Base-by-base conservation (phyloP, 1,140 invertebrate species). In the Bombus consobrinus region DNA sequence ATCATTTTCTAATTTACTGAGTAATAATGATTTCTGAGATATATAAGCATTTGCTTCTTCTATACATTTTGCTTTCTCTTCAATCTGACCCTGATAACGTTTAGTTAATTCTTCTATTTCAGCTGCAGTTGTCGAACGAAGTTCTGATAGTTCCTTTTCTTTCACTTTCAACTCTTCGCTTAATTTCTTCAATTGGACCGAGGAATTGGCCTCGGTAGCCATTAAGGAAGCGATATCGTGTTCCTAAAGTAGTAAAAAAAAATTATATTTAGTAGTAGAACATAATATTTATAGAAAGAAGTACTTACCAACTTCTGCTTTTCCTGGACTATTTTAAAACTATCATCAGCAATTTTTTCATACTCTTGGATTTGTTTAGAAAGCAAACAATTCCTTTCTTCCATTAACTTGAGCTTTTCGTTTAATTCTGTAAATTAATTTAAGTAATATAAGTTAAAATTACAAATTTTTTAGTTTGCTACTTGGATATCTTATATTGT, bases 1-100 rank as follows among this genome's bases (percentile, higher is more conserved):
- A 87, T 95, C 94, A 43, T 92, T 93, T 81, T 95, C 93, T 10
- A 94, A 41, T 78, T 90, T 89, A 84, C 83, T 89, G 25, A 95
- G 88, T 68, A 91, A 81, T 8, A 86, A 10, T 53, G 90, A 87
- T 88, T 94, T 95, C 68, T 90, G 82, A 5, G 89, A 68, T 32
- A 92, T 80, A 39, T 94, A 92, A 28, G 85, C 81, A 28, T 88
- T 93, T 76, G 94, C 91, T 37, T 94, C 87, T 15, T 93, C 90
- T 15, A 95, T 93, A 10, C 87, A 87, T 83, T 93, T 93, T 39
- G 89, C 87, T 87, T 93, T 94, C 10, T 90, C 91, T 64, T 91
- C 82, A n/a, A 94, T 90, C 77, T 93, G 89, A 1, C 78, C 76
- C 47, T 94, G 88, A 66, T 94, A 92, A 62, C 92, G 91, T 75